phyloP scores from a whole-genome alignment of 1,140 invertebrate genomes.

The Rhynchophorus ferrugineus region DNA sequence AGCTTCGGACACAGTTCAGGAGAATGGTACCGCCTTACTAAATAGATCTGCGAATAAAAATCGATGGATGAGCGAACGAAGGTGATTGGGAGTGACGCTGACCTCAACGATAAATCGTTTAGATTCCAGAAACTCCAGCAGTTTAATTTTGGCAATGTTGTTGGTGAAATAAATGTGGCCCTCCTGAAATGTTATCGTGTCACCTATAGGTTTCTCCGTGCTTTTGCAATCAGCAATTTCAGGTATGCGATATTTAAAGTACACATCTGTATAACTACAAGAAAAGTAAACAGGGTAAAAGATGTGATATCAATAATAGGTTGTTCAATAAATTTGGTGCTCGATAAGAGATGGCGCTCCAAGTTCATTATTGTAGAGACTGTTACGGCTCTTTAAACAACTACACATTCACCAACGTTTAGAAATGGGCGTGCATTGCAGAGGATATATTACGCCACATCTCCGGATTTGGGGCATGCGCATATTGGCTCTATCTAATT shows the following conservation, averaged over 20 bases:
- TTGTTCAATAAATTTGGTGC: no score
- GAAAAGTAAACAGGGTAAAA: no score
- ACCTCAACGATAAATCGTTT: slow-evolving; percentile 23
- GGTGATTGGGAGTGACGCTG: not conserved
- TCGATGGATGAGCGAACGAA: no score
- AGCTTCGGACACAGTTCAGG: slow-evolving; percentile 8
- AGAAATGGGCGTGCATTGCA: no score
- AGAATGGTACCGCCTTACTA: slow-evolving; percentile 3
- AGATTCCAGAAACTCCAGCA: slow-evolving; percentile 24
- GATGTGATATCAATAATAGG: no score
- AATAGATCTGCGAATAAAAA: slow-evolving; percentile 15
- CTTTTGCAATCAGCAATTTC: slow-evolving; percentile 16
- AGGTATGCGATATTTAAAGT: slow-evolving; percentile 20
- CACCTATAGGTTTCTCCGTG: slow-evolving; percentile 16
- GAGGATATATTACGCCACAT: no score
- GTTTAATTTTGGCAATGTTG: slow-evolving; percentile 19
- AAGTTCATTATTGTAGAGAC: no score
- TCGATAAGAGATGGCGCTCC: no score
- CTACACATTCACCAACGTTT: no score
- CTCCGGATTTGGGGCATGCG: no score
- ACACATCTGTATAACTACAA: slow-evolving; percentile 18
- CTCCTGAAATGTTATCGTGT: slow-evolving; percentile 22
- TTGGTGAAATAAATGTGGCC: slow-evolving; percentile 22
- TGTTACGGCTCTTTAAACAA: no score
- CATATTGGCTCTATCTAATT: no score